These are phyloP conservation scores for Dipodomys merriami DNA, from an alignment of 2,113 vertebrate genomes.

Conservation along the genomic window DNA sequence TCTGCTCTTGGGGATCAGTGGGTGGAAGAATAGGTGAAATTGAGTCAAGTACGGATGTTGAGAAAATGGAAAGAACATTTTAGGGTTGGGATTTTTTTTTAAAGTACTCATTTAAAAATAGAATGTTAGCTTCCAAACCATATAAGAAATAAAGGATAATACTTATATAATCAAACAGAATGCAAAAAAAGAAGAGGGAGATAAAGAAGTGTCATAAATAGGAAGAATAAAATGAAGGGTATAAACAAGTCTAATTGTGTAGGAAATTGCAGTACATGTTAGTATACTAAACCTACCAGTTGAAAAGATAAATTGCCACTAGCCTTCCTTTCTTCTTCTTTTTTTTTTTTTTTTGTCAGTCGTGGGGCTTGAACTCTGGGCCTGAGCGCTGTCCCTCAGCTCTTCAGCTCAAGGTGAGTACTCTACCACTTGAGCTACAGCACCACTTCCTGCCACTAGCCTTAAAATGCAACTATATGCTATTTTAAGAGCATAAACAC, in stretches of 20 bases:
- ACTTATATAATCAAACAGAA: background rate
- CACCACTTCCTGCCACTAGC: background rate
- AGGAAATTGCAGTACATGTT: background rate
- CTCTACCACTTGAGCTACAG: too few species aligned
- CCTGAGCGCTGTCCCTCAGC: too few species aligned
- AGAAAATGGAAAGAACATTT: background rate
- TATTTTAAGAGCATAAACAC: slow-evolving; percentile 58
- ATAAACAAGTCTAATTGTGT: background rate
- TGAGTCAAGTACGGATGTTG: background rate
- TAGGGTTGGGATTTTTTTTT: background rate
- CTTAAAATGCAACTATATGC: slow-evolving; percentile 54
- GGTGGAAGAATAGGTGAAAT: background rate
- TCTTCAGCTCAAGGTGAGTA: too few species aligned
- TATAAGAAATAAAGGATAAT: slow-evolving; percentile 29
- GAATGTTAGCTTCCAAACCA: background rate
- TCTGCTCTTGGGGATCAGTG: background rate
- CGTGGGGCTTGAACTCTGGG: too few species aligned
- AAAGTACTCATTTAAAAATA: background rate
- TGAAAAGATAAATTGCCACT: slow-evolving; percentile 53
- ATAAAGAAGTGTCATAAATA: background rate
- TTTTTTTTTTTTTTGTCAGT: too few species aligned
- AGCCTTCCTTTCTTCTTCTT: background rate
- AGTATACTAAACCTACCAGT: slow-evolving; percentile 22
- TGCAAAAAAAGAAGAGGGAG: background rate
- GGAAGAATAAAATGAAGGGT: background rate